These are phyloP conservation scores for Oligia strigilis DNA, from an alignment of 2,888 invertebrate genomes.

Conservation along the genomic window DNA sequence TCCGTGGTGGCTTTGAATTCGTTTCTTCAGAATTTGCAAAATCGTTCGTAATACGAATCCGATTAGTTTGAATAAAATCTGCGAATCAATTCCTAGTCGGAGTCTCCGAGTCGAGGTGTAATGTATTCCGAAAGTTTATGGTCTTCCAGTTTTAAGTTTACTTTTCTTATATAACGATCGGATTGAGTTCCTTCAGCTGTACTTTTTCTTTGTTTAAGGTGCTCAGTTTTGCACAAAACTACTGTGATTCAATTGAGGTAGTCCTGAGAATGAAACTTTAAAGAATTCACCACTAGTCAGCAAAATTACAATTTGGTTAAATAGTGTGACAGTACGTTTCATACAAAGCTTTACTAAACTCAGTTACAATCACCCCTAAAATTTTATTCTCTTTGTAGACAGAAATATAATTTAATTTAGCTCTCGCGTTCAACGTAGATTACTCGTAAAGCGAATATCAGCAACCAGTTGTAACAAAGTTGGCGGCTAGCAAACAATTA, in stretches of 20 bases:
- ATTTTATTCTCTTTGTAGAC: conserved; percentile 55
- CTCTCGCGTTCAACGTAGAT: conserved; percentile 61
- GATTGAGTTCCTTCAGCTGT: conserved; percentile 38
- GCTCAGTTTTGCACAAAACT: conserved; percentile 21
- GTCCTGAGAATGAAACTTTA: not conserved
- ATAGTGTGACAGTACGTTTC: not conserved
- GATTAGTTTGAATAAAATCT: conserved; percentile 81
- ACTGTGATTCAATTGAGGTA: not conserved
- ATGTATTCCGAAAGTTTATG: conserved; percentile 78
- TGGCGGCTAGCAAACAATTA: conserved; percentile 81
- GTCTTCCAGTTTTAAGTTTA: conserved; percentile 51
- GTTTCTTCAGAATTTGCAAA: conserved; percentile 78
- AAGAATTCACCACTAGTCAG: not conserved
- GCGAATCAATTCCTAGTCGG: conserved; percentile 73
- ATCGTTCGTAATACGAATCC: conserved; percentile 77
- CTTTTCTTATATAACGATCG: conserved; percentile 41
- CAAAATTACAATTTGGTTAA: not conserved
- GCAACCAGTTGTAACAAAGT: conserved; percentile 79
- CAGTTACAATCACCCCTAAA: conserved; percentile 30
- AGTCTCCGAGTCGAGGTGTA: conserved; percentile 69
- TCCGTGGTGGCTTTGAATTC: conserved; percentile 70
- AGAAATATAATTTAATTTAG: conserved; percentile 62
- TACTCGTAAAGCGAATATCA: conserved; percentile 72
- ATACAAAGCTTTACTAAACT: conserved; percentile 11
- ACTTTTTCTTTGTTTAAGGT: conserved; percentile 36